Evolutionary conservation across 2,888 invertebrate genomes (phyloP).

Genomic region (Erynnis tages): DNA sequence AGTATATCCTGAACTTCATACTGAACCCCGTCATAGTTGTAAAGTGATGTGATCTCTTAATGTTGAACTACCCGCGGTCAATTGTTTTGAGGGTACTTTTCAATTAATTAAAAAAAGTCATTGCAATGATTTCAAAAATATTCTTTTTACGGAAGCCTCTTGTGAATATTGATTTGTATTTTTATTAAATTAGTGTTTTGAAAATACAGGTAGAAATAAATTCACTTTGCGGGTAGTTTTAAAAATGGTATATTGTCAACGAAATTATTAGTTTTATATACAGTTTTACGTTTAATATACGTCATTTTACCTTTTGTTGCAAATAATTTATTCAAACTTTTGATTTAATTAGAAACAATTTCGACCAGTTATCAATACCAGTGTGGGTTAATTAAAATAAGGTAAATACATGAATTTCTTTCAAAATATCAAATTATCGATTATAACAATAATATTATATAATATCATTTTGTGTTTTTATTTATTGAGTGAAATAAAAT

Average conservation of each 20-base stretch:
- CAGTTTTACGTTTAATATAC: neutral
- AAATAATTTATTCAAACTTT: neutral
- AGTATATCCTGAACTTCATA: slow-evolving; percentile 89
- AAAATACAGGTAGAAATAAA: neutral
- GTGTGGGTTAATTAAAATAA: neutral
- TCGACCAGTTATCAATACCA: too few species aligned
- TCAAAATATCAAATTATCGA: too few species aligned
- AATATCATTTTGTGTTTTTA: too few species aligned
- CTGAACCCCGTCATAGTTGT: slow-evolving; percentile 90
- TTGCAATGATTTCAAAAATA: neutral
- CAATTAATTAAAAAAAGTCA: too few species aligned
- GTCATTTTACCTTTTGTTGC: neutral
- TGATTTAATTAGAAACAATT: neutral
- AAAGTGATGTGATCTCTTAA: slow-evolving; percentile 73
- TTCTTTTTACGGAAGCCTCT: neutral
- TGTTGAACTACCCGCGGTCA: slow-evolving; percentile 9
- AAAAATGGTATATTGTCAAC: neutral
- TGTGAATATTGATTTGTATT: slow-evolving; percentile 10
- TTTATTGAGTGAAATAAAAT: too few species aligned
- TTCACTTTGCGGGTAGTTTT: neutral
- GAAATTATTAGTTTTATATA: slow-evolving; percentile 7
- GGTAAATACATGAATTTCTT: too few species aligned
- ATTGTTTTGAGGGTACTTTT: too few species aligned
- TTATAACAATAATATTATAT: too few species aligned
- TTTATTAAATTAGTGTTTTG: neutral